Conservation (phyloP, 2,797 vertebrate species). For the Passerculus sandwichensis region DNA sequence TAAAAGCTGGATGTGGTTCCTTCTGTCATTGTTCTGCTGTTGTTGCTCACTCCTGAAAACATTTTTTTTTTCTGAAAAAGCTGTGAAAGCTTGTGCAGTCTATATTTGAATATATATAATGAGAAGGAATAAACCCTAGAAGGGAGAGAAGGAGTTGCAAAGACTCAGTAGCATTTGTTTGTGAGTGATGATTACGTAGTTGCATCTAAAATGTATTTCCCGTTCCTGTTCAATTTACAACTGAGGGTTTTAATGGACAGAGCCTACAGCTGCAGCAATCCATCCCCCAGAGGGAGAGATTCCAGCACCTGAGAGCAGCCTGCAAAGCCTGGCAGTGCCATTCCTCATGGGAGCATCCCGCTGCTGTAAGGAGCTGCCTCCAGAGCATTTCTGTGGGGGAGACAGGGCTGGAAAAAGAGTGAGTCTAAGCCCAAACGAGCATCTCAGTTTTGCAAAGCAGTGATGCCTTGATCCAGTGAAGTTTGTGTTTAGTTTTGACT, state of each 20-base stretch:
- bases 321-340: not conserved
- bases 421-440: not conserved
- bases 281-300: not conserved
- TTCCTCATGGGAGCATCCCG: not conserved
- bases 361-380: not conserved
- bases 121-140: not conserved
- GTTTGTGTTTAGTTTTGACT: not conserved
- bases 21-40: not conserved
- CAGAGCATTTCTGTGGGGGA: not conserved
- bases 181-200: constrained; percentile 13
- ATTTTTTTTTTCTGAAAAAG: not conserved
- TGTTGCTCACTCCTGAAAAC: not conserved
- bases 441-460: not conserved
- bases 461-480: not conserved
- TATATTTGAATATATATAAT: not conserved
- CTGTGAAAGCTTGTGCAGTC: not conserved
- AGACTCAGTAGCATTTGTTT: not conserved
- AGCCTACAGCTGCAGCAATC: not conserved
- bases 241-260: constrained; percentile 34
- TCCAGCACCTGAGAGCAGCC: constrained; percentile 4
- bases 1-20: not conserved
- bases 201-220: constrained; percentile 33
- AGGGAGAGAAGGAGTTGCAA: not conserved
- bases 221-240: constrained; percentile 37
- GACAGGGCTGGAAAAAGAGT: not conserved